Conservation (phyloP, 2,888 invertebrate species). For the Pediacus dermestoides region DNA sequence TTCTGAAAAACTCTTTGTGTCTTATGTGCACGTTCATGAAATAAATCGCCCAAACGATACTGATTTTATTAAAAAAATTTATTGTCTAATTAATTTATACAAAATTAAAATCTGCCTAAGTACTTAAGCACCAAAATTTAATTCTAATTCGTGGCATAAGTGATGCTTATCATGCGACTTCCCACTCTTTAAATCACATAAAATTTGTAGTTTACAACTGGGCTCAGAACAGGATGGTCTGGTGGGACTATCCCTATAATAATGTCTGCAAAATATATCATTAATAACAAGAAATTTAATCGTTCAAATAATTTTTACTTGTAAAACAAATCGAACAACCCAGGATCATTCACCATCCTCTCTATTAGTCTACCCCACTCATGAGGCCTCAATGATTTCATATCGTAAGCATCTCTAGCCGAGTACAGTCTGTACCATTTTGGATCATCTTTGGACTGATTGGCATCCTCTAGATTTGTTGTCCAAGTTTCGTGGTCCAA, state of each 20-base stretch:
- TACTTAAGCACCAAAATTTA: conserved; percentile 20
- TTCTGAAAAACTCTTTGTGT: too few species aligned
- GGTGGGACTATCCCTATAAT: conserved; percentile 83
- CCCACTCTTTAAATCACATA: conserved; percentile 83
- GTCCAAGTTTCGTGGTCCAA: conserved; percentile 95
- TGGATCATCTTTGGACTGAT: conserved; percentile 67
- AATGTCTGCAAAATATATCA: conserved; percentile 59
- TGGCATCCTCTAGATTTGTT: conserved; percentile 89
- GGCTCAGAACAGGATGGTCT: conserved; percentile 69
- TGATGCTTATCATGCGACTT: conserved; percentile 78
- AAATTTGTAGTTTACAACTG: conserved; percentile 76
- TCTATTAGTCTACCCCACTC: conserved; percentile 90
- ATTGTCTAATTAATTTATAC: too few species aligned
- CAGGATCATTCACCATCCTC: conserved; percentile 78
- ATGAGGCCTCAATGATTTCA: conserved; percentile 76
- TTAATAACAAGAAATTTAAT: too few species aligned
- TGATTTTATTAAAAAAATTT: too few species aligned
- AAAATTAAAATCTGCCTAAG: too few species aligned
- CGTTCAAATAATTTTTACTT: conserved; percentile 61
- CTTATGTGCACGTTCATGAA: too few species aligned
- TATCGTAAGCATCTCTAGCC: conserved; percentile 75
- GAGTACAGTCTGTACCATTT: conserved; percentile 86
- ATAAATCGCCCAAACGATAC: too few species aligned
- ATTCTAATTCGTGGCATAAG: conserved; percentile 73
- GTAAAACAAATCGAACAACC: conserved; percentile 81